These are phyloP conservation scores for Hypena proboscidalis DNA, from an alignment of 2,888 invertebrate species.

Conservation along the genomic window DNA sequence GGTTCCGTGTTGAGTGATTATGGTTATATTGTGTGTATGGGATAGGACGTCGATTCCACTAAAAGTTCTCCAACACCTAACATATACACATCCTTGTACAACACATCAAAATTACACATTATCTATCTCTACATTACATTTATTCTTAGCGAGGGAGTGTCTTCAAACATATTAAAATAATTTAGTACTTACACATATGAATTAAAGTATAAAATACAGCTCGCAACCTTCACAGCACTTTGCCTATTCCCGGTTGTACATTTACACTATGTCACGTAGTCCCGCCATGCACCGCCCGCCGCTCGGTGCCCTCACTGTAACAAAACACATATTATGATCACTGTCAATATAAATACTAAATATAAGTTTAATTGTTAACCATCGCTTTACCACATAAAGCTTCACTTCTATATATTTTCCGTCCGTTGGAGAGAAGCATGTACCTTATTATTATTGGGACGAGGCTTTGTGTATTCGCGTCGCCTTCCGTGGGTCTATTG, in stretches of 20 bases:
- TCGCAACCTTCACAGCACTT: constrained; percentile 76
- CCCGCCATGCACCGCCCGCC: constrained; percentile 17
- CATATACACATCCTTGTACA: constrained; percentile 63
- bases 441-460: no score
- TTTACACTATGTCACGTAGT: constrained; percentile 49
- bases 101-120: constrained; percentile 69
- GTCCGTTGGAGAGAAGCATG: no score
- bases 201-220: constrained; percentile 74
- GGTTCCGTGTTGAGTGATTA: constrained; percentile 5
- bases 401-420: no score
- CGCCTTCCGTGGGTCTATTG: no score
- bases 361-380: no score
- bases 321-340: constrained; percentile 26
- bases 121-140: constrained; percentile 63
- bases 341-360: no score
- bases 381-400: no score
- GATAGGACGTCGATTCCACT: constrained; percentile 47
- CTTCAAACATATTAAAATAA: constrained; percentile 81
- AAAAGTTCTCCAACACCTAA: constrained; percentile 63
- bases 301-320: constrained; percentile 70
- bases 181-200: constrained; percentile 79
- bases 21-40: constrained; percentile 3
- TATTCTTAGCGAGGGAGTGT: constrained; percentile 76
- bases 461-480: no score
- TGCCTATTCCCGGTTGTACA: constrained; percentile 59